Conservation (phyloP, 2,113 vertebrate species). For the Ivindomyrus marchei region DNA sequence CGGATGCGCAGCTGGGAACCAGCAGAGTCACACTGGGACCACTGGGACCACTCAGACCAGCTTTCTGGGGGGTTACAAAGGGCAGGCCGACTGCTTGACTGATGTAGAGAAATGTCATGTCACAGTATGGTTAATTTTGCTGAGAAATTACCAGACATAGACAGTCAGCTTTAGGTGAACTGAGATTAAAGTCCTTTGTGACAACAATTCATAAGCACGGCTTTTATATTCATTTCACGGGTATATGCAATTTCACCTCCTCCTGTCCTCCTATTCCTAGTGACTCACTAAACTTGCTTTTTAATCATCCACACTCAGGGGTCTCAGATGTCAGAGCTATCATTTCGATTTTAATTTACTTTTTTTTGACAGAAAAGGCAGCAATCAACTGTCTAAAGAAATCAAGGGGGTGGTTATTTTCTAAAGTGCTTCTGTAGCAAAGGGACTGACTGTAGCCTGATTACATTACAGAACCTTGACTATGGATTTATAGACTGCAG, state of each 20-base stretch:
- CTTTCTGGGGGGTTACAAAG: slow-evolving; percentile 67
- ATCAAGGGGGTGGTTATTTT: neutral
- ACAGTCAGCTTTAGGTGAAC: neutral
- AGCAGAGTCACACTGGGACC: slow-evolving; percentile 77
- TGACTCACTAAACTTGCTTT: neutral
- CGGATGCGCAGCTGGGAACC: slow-evolving; percentile 73
- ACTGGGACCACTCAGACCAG: slow-evolving; percentile 78
- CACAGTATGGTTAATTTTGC: neutral
- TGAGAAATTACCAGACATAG: neutral
- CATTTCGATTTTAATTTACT: neutral
- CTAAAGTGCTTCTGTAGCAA: neutral
- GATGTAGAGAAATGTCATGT: neutral
- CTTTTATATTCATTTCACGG: neutral
- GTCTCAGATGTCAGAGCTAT: neutral
- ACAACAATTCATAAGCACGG: neutral
- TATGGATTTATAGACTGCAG: neutral
- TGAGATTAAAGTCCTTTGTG: neutral
- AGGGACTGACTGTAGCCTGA: neutral
- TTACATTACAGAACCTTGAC: neutral
- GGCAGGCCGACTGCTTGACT: neutral
- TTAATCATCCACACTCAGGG: neutral
- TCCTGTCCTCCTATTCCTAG: neutral
- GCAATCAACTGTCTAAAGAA: neutral
- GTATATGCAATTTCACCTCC: neutral
- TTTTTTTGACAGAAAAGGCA: neutral